Evolutionary conservation across 2,888 invertebrate genomes (phyloP), one percentile per base, ranked within the genome.

Genomic region (Sphaerophoria taeniata): DNA sequence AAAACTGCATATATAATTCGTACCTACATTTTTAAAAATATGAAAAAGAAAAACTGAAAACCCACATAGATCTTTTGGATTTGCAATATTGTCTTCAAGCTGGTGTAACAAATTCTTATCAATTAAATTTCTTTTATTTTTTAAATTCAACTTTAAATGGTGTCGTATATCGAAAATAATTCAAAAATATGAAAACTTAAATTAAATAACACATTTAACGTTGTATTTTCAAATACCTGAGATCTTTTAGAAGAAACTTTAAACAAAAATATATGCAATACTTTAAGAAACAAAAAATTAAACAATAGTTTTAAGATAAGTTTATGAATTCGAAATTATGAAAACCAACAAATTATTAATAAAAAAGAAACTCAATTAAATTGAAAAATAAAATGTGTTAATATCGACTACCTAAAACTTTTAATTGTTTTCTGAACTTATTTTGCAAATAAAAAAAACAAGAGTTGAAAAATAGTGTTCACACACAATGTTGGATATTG

Each of bases 301-400:
- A 60, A 69, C 61, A 31, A 55, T 74, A 80, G 61, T 63, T 74
- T 9, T 71, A 75, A 70, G 74, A 51, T 78, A 79, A 63, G 75
- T 75, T 76, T 65, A 81, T 76, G 71, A 75, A 80, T 74, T 65
- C 61, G 60, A 81, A 65, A 81, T 65, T 75, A 67, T 43, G 53
- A 14, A 65, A 69, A n/a, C 6, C 16, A 80, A n/a, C 12, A 51
- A 80, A 77, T 69, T 36, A 81, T 75, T 71, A 65, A 36, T 55
- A 63, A 53, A 74, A 61, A 61, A 24, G 2, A 45, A 69, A 55
- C 72, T 82, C 82, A 82, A 82, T 82, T 77, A 72, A 82, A 82
- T 82, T 82, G 82, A 82, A 77, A 43, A 77, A 77, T 73, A 82
- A 77, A 82, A 77, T 82, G 77, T 82, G 77, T 82, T 82, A 69